Evolutionary conservation across 2,797 vertebrate genomes (phyloP), one percentile per base, ranked within the genome.

Genomic region (Calcarius lapponicus): DNA sequence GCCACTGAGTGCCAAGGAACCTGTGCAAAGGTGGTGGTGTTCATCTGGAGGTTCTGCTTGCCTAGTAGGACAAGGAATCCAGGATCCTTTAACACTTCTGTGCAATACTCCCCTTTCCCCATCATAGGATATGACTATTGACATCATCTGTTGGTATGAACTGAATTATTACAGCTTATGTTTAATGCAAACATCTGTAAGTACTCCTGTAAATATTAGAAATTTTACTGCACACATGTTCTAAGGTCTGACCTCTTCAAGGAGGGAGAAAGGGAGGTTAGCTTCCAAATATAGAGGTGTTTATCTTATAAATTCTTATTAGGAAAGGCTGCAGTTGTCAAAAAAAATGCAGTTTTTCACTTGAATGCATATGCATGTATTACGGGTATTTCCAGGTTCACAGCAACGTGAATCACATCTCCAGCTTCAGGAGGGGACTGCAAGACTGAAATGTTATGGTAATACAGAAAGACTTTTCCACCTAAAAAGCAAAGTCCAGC

Each of bases 141-240:
- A 88, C 58, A 73, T 74, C 45, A 81, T 42, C 69, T 91, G 24
- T 67, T 88, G 70, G 36, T 42, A 76, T 50, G 51, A 90, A 64
- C 5, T 48, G 72, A 87, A 70, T 86, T 91, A 88, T 76, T 85
- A 71, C 1, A 10, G 34, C 25, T 88, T 67, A 21, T 72, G 50
- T 71, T 86, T 69, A 93, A 94, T 36, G 61, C 47, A 31, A 66
- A 43, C 92, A 93, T 94, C 92, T 92, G 79, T 79, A 88, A 94
- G 72, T 40, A 88, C 56, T 94, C 89, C 80, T 83, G 65, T 86
- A 94, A 94, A 91, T 93, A 93, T 48, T 25, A 78, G 69, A 71
- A 54, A 80, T 87, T 80, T 78, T 75, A 81, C 47, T 88, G 92
- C 85, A 70, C 81, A 74, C 26, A 11, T 80, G 71, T 85, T 95